Evolutionary conservation across 2,113 vertebrate species (phyloP), one percentile per base, ranked within the genome.

Genomic region (Emydura subglobosa): DNA sequence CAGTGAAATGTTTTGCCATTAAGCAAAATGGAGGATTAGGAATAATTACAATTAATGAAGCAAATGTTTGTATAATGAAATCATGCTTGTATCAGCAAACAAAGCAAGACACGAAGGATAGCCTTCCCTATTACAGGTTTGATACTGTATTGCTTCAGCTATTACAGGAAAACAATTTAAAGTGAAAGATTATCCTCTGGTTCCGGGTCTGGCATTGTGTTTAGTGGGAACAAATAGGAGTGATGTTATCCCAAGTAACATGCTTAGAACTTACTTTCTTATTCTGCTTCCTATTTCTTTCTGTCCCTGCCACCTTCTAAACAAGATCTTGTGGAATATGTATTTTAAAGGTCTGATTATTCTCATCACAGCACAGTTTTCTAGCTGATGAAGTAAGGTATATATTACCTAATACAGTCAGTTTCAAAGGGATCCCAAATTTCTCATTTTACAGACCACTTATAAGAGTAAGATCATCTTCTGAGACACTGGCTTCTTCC

Each of bases 1-100:
- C 65, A 87, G 91, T 91, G 88, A 95, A 95, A 95, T 95, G 91
- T 92, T 97, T 95, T 93, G 86, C 90, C 92, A 97, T 95, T 97
- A 97, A 95, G 88, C 83, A 94, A 94, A 97, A 96, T 85, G 90
- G 94, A 92, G 95, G 96, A 96, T 97, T 97, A 97, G 91, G 83
- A 96, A 96, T 93, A 92, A 95, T 93, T 92, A 95, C 93, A 95
- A 97, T 95, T 94, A 97, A 96, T 91, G 84, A 83, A 95, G 90
- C 44, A 97, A 97, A 97, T 94, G 94, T 97, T 96, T 95, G 88
- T 91, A 88, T 94, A 94, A 95, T 90, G 93, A 95, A 97, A 97
- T 96, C 93, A 97, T 65, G 68, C 91, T 84, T 97, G 78, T 86
- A 92, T 85, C 89, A 93, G 87, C 91, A 97, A 92, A 89, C 92